Conservation (phyloP, 2,797 vertebrate genomes). For the Tenualosa ilisha region DNA sequence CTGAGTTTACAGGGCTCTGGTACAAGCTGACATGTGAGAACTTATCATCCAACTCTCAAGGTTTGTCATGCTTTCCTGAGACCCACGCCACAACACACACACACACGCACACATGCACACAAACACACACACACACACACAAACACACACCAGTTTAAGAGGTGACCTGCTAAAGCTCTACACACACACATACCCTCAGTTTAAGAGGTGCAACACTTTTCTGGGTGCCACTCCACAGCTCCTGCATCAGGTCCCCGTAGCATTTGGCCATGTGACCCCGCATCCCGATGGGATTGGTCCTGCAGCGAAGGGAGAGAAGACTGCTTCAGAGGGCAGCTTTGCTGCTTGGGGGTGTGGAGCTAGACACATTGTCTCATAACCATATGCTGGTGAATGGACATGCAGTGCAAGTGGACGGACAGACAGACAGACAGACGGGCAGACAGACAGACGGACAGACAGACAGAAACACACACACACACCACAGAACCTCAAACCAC, state of each 20-base stretch:
- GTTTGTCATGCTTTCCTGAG: too few relatives aligned
- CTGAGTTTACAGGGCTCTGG: background rate
- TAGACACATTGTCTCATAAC: background rate
- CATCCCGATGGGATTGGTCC: constrained; percentile 98
- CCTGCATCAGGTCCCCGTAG: constrained; percentile 96
- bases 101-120: too few relatives aligned
- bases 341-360: background rate
- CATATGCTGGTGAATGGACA: background rate
- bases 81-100: too few relatives aligned
- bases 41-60: too few relatives aligned
- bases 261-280: constrained; percentile 99
- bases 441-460: background rate
- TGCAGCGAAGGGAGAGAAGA: constrained; percentile 58
- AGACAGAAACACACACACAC: background rate
- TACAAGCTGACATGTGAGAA: background rate
- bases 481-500: background rate
- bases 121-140: too few relatives aligned
- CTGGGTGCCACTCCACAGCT: constrained; percentile 98
- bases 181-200: constrained; percentile 78
- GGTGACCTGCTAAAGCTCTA: too few relatives aligned
- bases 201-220: constrained; percentile 97
- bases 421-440: too few relatives aligned
- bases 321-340: background rate
- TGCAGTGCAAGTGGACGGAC: too few relatives aligned
- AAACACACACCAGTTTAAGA: too few relatives aligned